phyloP scores from a whole-genome alignment of 2,113 vertebrate species.

The Struthidea cinerea region DNA sequence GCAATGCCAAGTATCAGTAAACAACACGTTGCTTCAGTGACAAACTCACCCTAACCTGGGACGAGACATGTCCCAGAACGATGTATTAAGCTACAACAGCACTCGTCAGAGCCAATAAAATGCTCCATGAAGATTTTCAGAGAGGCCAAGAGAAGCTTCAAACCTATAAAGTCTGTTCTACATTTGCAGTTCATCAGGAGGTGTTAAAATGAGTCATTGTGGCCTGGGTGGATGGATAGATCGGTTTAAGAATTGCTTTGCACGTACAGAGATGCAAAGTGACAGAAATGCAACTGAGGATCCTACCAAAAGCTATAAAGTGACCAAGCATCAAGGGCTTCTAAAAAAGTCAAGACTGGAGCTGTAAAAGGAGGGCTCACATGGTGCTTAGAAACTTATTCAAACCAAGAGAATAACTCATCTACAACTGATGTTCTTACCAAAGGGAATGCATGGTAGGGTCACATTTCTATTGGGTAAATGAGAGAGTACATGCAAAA shows the following conservation, averaged over 20 bases:
- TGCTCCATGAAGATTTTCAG: neutral
- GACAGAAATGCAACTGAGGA: neutral
- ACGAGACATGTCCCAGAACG: neutral
- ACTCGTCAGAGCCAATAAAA: neutral
- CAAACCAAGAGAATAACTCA: neutral
- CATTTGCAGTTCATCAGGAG: neutral
- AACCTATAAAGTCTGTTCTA: neutral
- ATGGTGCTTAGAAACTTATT: neutral
- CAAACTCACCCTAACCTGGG: neutral
- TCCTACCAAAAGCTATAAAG: neutral
- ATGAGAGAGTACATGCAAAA: rapidly evolving
- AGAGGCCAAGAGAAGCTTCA: neutral
- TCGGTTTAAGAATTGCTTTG: neutral
- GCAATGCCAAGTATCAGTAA: neutral
- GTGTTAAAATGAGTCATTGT: neutral
- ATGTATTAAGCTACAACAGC: neutral
- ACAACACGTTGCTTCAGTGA: neutral
- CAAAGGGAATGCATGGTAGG: neutral
- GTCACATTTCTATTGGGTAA: neutral
- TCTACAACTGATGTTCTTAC: neutral
- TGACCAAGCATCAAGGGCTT: neutral
- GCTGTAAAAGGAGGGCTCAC: neutral
- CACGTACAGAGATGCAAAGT: neutral
- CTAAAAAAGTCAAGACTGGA: neutral
- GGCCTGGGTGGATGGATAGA: neutral